Evolutionary conservation across 1,140 invertebrate genomes (phyloP).

Genomic region (Drosophila lowei): DNA sequence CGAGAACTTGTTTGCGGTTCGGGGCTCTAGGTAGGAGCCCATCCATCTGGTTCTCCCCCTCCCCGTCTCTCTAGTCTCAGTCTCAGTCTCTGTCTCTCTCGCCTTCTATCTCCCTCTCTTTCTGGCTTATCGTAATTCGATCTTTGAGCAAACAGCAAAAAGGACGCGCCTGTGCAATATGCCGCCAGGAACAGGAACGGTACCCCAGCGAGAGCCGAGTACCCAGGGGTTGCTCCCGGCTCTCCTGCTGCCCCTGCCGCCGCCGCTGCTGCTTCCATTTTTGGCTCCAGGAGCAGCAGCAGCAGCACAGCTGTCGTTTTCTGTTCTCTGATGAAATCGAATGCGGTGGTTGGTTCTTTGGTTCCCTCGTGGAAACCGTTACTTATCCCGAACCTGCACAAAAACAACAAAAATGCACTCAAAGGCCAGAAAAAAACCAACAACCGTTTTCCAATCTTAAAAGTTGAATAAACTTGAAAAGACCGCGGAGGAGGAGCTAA

Average conservation of each 20-base stretch:
- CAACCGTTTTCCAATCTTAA: conserved; percentile 6
- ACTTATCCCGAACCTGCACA: conserved; percentile 40
- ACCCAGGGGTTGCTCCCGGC: conserved; percentile 55
- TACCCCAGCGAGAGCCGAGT: neutral
- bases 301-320: conserved; percentile 64
- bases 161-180: conserved; percentile 77
- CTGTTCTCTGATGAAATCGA: conserved; percentile 31
- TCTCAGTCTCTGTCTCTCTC: neutral
- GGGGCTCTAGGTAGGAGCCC: conserved; percentile 40
- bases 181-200: conserved; percentile 48
- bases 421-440: conserved; percentile 2
- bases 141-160: conserved; percentile 68
- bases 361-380: conserved; percentile 27
- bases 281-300: conserved; percentile 22
- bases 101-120: neutral
- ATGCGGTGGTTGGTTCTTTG: conserved; percentile 43
- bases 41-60: no score
- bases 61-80: conserved; percentile 2
- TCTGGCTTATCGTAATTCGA: conserved; percentile 67
- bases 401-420: neutral
- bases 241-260: conserved; percentile 14
- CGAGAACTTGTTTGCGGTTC: conserved; percentile 46
- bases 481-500: conserved; percentile 13
- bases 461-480: conserved; percentile 41
- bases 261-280: conserved; percentile 25